Evolutionary conservation across 1,140 invertebrate genomes (phyloP).

Genomic region (Ctenoplectra terminalis): DNA sequence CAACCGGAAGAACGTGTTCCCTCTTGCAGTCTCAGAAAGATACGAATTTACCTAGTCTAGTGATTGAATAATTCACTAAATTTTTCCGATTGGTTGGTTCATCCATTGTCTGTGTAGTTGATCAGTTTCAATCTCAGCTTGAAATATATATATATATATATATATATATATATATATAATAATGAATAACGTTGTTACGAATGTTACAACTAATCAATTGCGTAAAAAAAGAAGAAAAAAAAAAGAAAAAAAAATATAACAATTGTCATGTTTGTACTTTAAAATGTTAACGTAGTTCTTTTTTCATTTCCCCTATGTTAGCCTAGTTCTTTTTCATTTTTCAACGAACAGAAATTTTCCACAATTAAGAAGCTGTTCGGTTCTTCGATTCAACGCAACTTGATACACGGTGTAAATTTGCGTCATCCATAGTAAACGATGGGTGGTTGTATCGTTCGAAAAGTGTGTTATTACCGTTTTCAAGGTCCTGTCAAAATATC

Average conservation of each 20-base stretch:
- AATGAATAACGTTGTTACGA: no score
- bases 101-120: background rate
- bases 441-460: background rate
- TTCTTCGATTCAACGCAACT: background rate
- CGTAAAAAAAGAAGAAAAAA: no score
- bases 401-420: background rate
- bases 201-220: no score
- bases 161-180: no score
- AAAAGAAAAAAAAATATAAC: no score
- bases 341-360: background rate
- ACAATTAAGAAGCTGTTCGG: background rate
- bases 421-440: background rate
- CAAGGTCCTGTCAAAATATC: background rate
- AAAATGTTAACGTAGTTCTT: background rate
- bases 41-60: background rate
- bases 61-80: background rate
- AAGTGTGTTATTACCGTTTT: background rate
- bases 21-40: background rate
- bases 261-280: no score
- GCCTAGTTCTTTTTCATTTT: conserved; percentile 5
- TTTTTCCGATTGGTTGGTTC: background rate
- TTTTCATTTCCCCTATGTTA: background rate
- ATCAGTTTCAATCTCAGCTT: background rate
- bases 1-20: conserved; percentile 60
- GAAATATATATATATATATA: no score